A percentile compares a stretch with the other conserved stretches of the same genome.
Evolutionary conservation across 2,888 invertebrate species (phyloP).

Genomic region (Morinoia aosen): DNA sequence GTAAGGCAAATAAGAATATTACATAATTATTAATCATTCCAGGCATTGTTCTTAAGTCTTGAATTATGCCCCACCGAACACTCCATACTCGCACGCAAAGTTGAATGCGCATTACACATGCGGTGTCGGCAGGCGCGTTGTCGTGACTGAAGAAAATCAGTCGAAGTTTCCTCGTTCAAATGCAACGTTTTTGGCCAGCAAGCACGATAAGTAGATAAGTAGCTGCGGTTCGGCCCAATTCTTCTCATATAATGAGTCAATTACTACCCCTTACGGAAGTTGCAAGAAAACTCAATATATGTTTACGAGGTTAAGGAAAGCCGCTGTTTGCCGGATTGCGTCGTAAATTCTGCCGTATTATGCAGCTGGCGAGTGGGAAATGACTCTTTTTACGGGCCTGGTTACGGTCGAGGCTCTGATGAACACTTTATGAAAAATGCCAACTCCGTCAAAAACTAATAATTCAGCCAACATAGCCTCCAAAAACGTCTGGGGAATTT

Average conservation of each 20-base stretch:
- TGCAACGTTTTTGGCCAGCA: background rate
- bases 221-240: background rate
- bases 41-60: too few species aligned
- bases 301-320: slow-evolving; percentile 9
- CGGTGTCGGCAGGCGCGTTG: background rate
- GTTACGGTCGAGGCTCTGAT: background rate
- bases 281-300: background rate
- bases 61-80: background rate
- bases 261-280: background rate
- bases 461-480: background rate
- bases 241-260: slow-evolving; percentile 4
- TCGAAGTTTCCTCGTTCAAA: background rate
- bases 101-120: background rate
- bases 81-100: background rate
- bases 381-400: background rate
- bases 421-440: background rate
- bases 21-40: too few species aligned
- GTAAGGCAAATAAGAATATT: too few species aligned
- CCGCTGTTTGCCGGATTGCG: background rate
- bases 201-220: background rate
- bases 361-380: background rate
- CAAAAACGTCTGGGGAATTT: background rate
- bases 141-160: slow-evolving; percentile 3
- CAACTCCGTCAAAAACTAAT: background rate
- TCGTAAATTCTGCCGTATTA: slow-evolving; percentile 12